Base-by-base conservation (phyloP, 2,888 invertebrate genomes). In the Fragum sueziense region DNA sequence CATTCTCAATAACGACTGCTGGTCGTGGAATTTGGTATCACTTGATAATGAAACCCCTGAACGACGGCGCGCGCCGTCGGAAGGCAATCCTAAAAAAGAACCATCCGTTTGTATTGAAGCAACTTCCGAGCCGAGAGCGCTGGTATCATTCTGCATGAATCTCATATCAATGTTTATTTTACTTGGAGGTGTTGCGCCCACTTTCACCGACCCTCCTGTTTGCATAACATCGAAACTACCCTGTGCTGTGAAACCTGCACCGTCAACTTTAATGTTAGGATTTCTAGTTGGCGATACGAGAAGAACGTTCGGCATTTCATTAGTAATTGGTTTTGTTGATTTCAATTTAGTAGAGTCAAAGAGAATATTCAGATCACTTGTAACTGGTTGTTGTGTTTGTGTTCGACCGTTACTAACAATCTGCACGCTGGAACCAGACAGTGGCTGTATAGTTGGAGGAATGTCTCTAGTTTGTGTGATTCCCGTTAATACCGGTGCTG, bases 41-140 rank as follows among this genome's bases (percentile, higher is more conserved):
- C 70, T 29, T 70, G 73, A 70, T 25, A 31, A 27, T 54, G 67
- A 59, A 27, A 52, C 52, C 57, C n/a, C 59, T 61, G 51, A 34
- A 31, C 29, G 3, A 7, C 34, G 69, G 62, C 52, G 62, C 59
- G 11, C 29, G n/a, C 31, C 54, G 29, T 14, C 70, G 27, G 51
- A 78, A 78, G 70, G 27, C 27, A 68, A 76, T 75, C 73, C 78
- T 81, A 78, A 72, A 78, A 78, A 75, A 70, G 70, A 59, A 25
- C 75, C 75, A 57, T 78, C 78, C 27, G 78, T 75, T 69, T 76
- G 75, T 31, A 78, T 75, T 7, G 71, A 52, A 11, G 31, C 25
- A n/a, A 65, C 25, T 6, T 31, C 41, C 4, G 27, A 34, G 9
- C 27, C 14, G 20, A 57, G 3, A 2, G 37, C 59, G 11, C 25